Conservation (phyloP, 2,888 invertebrate species). For the Iphiclides podalirius region DNA sequence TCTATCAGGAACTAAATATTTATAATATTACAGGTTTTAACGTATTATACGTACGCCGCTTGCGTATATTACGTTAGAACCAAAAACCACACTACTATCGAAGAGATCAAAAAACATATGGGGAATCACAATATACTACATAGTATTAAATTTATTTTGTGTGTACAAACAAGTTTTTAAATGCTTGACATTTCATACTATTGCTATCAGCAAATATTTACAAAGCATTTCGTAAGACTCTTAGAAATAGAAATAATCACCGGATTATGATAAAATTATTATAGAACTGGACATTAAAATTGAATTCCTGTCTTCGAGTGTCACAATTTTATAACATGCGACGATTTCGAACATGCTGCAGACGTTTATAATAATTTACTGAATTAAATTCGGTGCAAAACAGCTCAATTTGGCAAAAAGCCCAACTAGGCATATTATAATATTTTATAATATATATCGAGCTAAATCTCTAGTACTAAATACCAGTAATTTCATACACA, state of each 20-base stretch:
- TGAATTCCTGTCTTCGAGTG: constrained; percentile 32
- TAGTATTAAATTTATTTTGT: too few relatives aligned
- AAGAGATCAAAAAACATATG: too few relatives aligned
- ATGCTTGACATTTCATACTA: too few relatives aligned
- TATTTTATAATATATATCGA: background rate
- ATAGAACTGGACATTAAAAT: constrained; percentile 15
- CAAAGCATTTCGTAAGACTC: too few relatives aligned
- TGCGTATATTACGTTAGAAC: too few relatives aligned
- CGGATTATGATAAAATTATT: constrained; percentile 5
- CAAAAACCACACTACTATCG: too few relatives aligned
- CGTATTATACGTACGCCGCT: too few relatives aligned
- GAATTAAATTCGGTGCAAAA: constrained; percentile 52
- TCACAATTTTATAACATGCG: constrained; percentile 38
- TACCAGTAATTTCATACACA: constrained; percentile 11
- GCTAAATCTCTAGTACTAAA: constrained; percentile 13
- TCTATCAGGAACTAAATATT: too few relatives aligned
- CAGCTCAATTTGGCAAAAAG: constrained; percentile 53
- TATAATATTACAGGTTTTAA: too few relatives aligned
- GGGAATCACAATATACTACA: too few relatives aligned
- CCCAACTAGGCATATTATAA: constrained; percentile 51
- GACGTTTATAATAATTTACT: constrained; percentile 52
- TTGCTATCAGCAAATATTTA: too few relatives aligned
- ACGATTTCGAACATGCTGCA: constrained; percentile 44
- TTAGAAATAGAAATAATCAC: constrained; percentile 8
- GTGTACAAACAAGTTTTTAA: too few relatives aligned